Base-by-base conservation (phyloP, 2,888 invertebrate genomes). In the Idaea straminata region DNA sequence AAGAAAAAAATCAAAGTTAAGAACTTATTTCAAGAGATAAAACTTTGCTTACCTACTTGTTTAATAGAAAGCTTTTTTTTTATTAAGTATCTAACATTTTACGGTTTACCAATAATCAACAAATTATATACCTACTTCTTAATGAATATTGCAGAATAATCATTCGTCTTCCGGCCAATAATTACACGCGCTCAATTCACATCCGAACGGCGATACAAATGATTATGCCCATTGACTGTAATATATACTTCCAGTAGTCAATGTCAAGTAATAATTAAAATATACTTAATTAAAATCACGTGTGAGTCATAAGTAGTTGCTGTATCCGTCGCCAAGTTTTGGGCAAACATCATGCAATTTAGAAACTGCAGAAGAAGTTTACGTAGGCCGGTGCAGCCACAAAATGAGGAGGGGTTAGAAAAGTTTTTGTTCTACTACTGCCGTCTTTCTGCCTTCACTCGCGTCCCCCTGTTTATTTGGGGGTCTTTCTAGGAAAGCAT, bases 71-170 rank as follows among this genome's bases (percentile, higher is more conserved):
- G 13, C 10, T 2, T 3, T 47, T 47, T 47, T 13, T 47, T 47
- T 47, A 47, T 47, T 13, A 38, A 10, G 1, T 38, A 47, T 7
- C 47, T 47, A 47, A 7, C 47, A 47, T 47, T 47, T 47, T 47
- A 47, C 47, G 5, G 47, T 47, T 47, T 47, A 36, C 61, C 35
- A 57, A 64, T 64, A 64, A 25, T 59, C 5, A 61, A 61, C 58
- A 36, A 61, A 25, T 35, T 36, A 64, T 15, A 60, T 66, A 62
- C 63, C 47, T 47, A 47, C 47, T 68, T 63, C 35, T 66, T 67
- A 68, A 66, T 81, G 74, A 77, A 74, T 78, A 81, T 82, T 81
- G 80, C 81, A 71, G 80, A 81, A 82, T 79, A 76, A 78, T 78
- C 72, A 70, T 75, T 66, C 69, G 77, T 66, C 78, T 84, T 86